These are phyloP conservation scores for Leptothorax acervorum DNA, from an alignment of 2,888 invertebrate genomes.

Conservation along the genomic window DNA sequence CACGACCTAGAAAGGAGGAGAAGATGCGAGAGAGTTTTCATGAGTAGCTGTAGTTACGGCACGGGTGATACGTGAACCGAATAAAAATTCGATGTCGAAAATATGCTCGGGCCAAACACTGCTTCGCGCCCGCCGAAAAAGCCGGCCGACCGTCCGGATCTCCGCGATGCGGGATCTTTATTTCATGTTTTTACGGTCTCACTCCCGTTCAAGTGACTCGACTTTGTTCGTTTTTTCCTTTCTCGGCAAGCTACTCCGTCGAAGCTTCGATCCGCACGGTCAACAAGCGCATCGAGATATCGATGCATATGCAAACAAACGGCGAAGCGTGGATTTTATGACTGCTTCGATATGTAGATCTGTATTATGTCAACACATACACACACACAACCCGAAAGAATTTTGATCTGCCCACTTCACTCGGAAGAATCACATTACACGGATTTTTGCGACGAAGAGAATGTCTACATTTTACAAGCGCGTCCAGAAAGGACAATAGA, in stretches of 20 bases:
- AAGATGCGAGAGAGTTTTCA: background rate
- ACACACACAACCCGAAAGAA: background rate
- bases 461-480: background rate
- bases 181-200: conserved; percentile 69
- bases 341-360: conserved; percentile 16
- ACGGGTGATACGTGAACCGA: conserved; percentile 73
- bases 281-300: conserved; percentile 46
- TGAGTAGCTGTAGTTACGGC: conserved; percentile 26
- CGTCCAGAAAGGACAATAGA: background rate
- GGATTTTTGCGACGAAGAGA: background rate
- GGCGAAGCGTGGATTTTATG: conserved; percentile 34
- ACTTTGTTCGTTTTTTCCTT: conserved; percentile 11
- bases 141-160: conserved; percentile 30
- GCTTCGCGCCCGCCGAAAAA: conserved; percentile 18
- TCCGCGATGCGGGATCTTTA: conserved; percentile 68
- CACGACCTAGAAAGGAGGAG: background rate
- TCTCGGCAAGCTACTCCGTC: conserved; percentile 20
- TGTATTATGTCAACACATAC: background rate
- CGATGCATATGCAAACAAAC: conserved; percentile 48
- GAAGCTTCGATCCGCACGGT: conserved; percentile 51
- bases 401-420: background rate
- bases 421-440: background rate
- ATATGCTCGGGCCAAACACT: conserved; percentile 69
- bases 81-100: conserved; percentile 72
- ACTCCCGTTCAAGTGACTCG: conserved; percentile 32